Conservation (phyloP, 2,888 invertebrate species). For the Brachypalpus laphriformis region DNA sequence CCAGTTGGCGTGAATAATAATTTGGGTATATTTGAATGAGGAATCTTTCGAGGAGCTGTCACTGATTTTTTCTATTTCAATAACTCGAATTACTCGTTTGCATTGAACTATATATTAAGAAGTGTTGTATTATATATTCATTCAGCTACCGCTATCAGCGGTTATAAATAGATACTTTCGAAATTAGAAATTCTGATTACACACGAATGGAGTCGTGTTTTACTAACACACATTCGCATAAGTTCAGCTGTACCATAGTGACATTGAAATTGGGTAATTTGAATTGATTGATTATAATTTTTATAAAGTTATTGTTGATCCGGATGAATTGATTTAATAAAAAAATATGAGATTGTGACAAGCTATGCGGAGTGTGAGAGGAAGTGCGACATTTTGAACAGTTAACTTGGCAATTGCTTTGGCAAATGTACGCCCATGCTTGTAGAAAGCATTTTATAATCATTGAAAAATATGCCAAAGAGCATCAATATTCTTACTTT, state of each 20-base stretch:
- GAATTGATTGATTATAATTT: slow-evolving; percentile 1
- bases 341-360: too few species aligned
- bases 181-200: neutral
- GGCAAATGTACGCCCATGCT: too few species aligned
- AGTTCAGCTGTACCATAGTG: neutral
- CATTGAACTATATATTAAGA: neutral
- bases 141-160: neutral
- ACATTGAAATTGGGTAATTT: neutral
- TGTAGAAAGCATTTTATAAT: too few species aligned
- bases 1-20: neutral
- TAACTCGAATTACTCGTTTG: neutral
- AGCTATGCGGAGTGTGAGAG: too few species aligned
- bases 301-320: too few species aligned
- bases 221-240: neutral
- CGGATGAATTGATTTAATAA: too few species aligned
- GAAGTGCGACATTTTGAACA: too few species aligned
- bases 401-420: too few species aligned
- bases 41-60: neutral
- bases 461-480: too few species aligned
- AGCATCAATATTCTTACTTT: too few species aligned
- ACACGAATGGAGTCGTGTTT: neutral
- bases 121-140: neutral
- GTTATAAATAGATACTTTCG: slow-evolving; percentile 4
- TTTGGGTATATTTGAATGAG: neutral
- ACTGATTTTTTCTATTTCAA: neutral